Evolutionary conservation across 2,888 invertebrate genomes (phyloP), one percentile per base, ranked within the genome.

Genomic region (Plemyria rubiginata): DNA sequence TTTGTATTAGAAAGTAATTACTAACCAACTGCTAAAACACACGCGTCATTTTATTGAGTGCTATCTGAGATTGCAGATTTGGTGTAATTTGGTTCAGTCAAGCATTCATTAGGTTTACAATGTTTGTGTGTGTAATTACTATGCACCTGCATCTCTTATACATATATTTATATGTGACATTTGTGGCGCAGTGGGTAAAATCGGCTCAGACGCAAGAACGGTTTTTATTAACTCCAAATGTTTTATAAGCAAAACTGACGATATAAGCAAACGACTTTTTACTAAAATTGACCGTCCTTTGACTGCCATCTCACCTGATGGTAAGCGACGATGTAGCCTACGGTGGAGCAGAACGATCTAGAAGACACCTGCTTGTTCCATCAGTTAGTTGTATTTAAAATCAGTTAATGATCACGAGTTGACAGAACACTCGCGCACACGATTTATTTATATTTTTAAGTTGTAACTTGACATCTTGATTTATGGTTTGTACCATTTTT

Each of bases 101-200:
- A 11, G 11, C 36, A 16, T 55, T 48, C 53, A 16, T 45, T 45
- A 45, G 45, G 45, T 45, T 16, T 29, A 53, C 58, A 49, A 43
- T 49, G 43, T 13, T 56, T 51, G 38, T 13, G 50, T 9, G 29
- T 28, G 9, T 56, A 56, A 61, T 55, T 61, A 61, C 38, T 29
- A n/a, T 56, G 56, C 61, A 62, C 48, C 61, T 62, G 61, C 45
- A 12, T 15, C n/a, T 15, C 16, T 32, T 32, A 32, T 32, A 32
- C n/a, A n/a, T n/a, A 5, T 8, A 32, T 41, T 43, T 15, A 43
- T 22, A 22, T 13, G 5, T 15, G 43, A 43, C 15, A 15, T 43
- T 2, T 13, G 5, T 40, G 32, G 32, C 32, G n/a, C n/a, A 40
- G 40, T 5, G n/a, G 40, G n/a, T 0, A 3, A n/a, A 40, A n/a